These are phyloP conservation scores for Caenorhabditis angaria DNA, from an alignment of 2,888 invertebrate genomes.

Conservation along the genomic window DNA sequence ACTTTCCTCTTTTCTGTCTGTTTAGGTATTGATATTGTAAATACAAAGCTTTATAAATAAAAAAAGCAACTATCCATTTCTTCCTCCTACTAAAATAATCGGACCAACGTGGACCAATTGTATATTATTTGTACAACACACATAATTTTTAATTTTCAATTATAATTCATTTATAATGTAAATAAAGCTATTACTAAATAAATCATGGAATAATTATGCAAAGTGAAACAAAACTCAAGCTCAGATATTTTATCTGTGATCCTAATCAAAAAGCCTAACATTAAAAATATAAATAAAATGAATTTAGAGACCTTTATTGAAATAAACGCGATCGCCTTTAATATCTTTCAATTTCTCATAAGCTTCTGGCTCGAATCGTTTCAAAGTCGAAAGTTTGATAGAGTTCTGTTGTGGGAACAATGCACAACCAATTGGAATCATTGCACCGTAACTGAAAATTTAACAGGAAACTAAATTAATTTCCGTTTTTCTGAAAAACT, in stretches of 20 bases:
- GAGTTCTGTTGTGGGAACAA: constrained; percentile 63
- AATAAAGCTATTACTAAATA: background rate
- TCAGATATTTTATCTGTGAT: too few relatives aligned
- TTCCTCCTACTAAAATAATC: background rate
- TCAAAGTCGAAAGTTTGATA: constrained; percentile 54
- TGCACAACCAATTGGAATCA: constrained; percentile 64
- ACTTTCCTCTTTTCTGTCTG: background rate
- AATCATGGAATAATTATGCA: too few relatives aligned
- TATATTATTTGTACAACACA: constrained; percentile 1
- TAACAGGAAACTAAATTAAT: background rate
- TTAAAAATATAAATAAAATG: too few relatives aligned
- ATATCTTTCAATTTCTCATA: constrained; percentile 54
- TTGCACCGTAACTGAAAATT: constrained; percentile 59
- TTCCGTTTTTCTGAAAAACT: constrained; percentile 74
- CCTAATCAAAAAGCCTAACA: too few relatives aligned
- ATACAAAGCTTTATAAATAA: too few relatives aligned
- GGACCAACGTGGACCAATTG: background rate
- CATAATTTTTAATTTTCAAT: too few relatives aligned
- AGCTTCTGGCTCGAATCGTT: constrained; percentile 57
- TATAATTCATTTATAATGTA: constrained; percentile 1
- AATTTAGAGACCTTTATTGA: constrained; percentile 61
- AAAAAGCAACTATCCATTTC: too few relatives aligned
- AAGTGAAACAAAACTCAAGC: too few relatives aligned
- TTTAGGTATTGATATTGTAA: constrained; percentile 2
- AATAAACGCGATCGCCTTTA: constrained; percentile 54